Base-by-base conservation (phyloP, 2,113 vertebrate species). In the Puntigrus tetrazona region DNA sequence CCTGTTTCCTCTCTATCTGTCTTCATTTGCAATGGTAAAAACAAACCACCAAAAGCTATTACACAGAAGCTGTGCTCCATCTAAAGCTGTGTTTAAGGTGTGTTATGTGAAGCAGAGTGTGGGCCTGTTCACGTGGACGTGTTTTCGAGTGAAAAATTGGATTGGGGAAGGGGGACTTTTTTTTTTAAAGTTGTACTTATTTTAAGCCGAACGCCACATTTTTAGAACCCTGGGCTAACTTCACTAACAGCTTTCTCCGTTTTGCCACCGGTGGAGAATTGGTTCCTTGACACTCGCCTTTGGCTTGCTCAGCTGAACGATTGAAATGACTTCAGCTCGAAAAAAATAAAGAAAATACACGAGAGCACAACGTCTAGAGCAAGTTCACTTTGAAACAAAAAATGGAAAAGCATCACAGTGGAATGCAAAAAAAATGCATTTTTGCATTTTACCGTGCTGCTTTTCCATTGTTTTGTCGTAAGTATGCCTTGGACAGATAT, bases 1-100 rank as follows among this genome's bases (percentile, higher is more conserved):
- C 75, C 75, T 78, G 52, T 41, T 78, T 41, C 75, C 34, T 78
- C 52, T 36, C 34, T 57, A 78, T 78, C 50, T 38, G 75, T 78
- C 75, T 78, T 59, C 75, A 78, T 78, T 78, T 78, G n/a, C 34
- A 13, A 7, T 34, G 2, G 47, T 36, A n/a, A 77, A n/a, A 55
- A 55, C 34, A 52, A 55, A 55, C 45, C 43, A 77, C 29, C 3
- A n/a, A 78, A 78, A 57, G 31, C 75, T 9, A 22, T 77, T 57
- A 78, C 1, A 36, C 52, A 41, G 52, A 59, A 59, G 34, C 52
- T 59, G 20, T n/a, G 29, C 29, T 55, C 1, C 29, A 36, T 38
- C 34, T 70, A 38, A 70, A 38, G 34, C 34, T n/a, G 67, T 38
- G 67, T 5, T 70, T 70, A 36, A 70, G 34, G 20, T 10, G 65